A percentile compares a stretch with the other conserved stretches of the same genome.
These are phyloP conservation scores for Lomographa bimaculata DNA, from an alignment of 2,888 invertebrate genomes.

Conservation along the genomic window DNA sequence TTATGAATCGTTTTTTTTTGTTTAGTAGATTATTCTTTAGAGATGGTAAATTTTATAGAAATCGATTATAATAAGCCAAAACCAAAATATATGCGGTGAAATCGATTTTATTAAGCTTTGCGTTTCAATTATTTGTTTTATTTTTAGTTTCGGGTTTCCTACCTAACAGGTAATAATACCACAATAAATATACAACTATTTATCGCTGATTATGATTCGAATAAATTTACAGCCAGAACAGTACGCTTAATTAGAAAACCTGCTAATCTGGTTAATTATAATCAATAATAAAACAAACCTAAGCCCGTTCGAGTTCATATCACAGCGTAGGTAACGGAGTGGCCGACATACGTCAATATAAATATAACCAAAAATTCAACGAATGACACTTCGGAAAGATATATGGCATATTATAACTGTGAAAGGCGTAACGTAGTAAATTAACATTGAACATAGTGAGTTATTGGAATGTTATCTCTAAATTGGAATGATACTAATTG, in stretches of 20 bases:
- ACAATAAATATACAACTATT: no score
- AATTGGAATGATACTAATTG: constrained; percentile 9
- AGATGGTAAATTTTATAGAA: no score
- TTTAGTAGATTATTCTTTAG: no score
- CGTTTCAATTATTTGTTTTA: no score
- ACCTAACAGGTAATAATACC: no score
- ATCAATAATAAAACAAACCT: constrained; percentile 36
- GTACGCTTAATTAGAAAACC: constrained; percentile 23
- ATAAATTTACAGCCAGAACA: constrained; percentile 12
- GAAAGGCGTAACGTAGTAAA: constrained; percentile 8
- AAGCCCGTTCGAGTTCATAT: constrained; percentile 41
- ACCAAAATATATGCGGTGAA: no score
- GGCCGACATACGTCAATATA: constrained; percentile 39
- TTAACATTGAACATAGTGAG: no score
- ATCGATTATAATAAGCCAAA: no score
- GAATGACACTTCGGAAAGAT: constrained; percentile 15
- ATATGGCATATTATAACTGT: constrained; percentile 16
- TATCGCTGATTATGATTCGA: no score
- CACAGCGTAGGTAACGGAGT: constrained; percentile 43
- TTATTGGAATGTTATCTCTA: constrained; percentile 11
- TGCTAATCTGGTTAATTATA: constrained; percentile 22
- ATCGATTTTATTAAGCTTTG: no score
- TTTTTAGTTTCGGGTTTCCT: no score
- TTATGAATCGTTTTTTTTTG: no score
- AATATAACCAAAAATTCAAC: constrained; percentile 16